phyloP scores from a whole-genome alignment of 2,113 vertebrate genomes.

The Diadophis punctatus region DNA sequence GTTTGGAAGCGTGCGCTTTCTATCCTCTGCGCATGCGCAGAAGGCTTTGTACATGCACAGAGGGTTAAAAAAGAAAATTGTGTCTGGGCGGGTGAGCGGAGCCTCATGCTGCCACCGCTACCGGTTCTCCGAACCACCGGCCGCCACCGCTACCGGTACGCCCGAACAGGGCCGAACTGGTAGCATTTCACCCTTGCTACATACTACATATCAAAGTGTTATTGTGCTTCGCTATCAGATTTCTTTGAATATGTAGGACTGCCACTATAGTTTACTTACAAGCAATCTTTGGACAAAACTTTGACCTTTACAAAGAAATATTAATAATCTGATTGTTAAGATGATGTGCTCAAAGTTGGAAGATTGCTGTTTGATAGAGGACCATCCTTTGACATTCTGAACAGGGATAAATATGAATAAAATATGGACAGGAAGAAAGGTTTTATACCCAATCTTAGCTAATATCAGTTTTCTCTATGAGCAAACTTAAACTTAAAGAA shows the following conservation, averaged over 20 bases:
- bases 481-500: neutral
- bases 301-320: neutral
- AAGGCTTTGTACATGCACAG: too few species aligned
- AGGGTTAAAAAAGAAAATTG: too few species aligned
- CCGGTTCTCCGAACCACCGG: too few species aligned
- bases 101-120: too few species aligned
- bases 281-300: neutral
- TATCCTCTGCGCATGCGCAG: too few species aligned
- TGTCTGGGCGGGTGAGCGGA: too few species aligned
- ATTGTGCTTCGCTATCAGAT: neutral
- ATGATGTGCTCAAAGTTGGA: neutral
- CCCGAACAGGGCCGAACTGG: too few species aligned
- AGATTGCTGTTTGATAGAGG: neutral
- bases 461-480: neutral
- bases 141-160: too few species aligned
- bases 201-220: neutral
- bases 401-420: neutral
- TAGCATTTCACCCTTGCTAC: too few species aligned
- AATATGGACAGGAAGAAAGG: neutral
- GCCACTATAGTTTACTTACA: neutral
- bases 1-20: too few species aligned
- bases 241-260: neutral
- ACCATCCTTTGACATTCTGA: neutral
- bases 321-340: neutral
- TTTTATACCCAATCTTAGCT: too few species aligned